Evolutionary conservation across 2,113 vertebrate genomes (phyloP).

Genomic region (Cyprinodon tularosa): DNA sequence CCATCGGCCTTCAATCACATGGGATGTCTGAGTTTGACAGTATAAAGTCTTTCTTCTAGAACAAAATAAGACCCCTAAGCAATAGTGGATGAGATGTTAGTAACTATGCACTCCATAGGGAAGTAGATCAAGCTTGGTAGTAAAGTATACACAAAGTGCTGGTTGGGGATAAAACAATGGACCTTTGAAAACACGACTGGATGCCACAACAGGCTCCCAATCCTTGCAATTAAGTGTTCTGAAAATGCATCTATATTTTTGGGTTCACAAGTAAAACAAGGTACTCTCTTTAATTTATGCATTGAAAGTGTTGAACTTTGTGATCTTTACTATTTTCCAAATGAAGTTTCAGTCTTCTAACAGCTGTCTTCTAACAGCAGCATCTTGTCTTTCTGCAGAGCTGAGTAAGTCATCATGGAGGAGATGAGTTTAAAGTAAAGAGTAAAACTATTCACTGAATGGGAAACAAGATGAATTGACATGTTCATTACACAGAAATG

Average conservation of each 20-base stretch:
- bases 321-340: not conserved
- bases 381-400: not conserved
- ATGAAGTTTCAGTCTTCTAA: not conserved
- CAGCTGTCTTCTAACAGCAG: not conserved
- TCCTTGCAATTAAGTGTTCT: conserved; percentile 31
- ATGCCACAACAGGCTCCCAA: conserved; percentile 44
- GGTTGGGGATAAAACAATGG: conserved; percentile 71
- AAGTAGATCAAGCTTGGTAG: conserved; percentile 62
- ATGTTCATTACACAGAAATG: conserved; percentile 60
- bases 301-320: not conserved
- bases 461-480: conserved; percentile 59
- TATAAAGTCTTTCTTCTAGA: conserved; percentile 78
- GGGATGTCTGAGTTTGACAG: conserved; percentile 81
- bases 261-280: not conserved
- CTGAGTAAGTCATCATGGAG: conserved; percentile 1
- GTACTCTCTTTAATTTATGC: not conserved
- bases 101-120: conserved; percentile 69
- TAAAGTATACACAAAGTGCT: conserved; percentile 69
- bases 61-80: conserved; percentile 79
- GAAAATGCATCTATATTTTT: conserved; percentile 18
- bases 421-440: not conserved
- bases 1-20: conserved; percentile 78
- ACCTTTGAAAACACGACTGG: conserved; percentile 51
- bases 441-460: conserved; percentile 40
- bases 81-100: conserved; percentile 78